phyloP scores from a whole-genome alignment of 2,113 vertebrate genomes.

The Podocnemis expansa region DNA sequence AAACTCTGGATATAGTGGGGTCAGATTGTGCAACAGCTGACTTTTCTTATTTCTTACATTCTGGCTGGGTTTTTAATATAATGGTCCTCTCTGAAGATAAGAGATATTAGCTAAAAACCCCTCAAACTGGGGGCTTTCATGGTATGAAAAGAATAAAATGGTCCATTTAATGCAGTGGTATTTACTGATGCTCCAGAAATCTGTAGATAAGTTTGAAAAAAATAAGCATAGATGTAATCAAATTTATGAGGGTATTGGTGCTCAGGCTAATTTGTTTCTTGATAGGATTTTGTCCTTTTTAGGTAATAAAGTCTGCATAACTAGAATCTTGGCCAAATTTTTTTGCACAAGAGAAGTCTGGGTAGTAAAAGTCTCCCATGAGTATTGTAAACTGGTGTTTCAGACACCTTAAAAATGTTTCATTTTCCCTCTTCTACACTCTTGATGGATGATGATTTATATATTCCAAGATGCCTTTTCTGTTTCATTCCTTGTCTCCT shows the following conservation, averaged over 20 bases:
- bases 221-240: not conserved
- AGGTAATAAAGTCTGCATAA: not conserved
- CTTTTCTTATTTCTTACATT: too few relatives aligned
- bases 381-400: too few relatives aligned
- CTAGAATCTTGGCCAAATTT: not conserved
- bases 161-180: not conserved
- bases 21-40: not conserved
- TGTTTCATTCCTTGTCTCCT: not conserved
- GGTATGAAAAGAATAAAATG: not conserved
- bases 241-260: accelerated
- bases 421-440: not conserved
- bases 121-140: not conserved
- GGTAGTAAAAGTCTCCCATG: not conserved
- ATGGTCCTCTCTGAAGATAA: not conserved
- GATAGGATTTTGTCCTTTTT: not conserved
- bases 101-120: not conserved
- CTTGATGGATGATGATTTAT: not conserved
- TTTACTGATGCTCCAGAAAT: not conserved
- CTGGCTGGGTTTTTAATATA: not conserved
- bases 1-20: not conserved
- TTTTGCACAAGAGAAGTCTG: not conserved
- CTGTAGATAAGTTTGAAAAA: not conserved
- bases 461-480: too few relatives aligned
- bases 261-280: not conserved
- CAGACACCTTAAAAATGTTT: not conserved